Conservation (phyloP, 2,888 invertebrate genomes). For the Zele albiditarsus region DNA sequence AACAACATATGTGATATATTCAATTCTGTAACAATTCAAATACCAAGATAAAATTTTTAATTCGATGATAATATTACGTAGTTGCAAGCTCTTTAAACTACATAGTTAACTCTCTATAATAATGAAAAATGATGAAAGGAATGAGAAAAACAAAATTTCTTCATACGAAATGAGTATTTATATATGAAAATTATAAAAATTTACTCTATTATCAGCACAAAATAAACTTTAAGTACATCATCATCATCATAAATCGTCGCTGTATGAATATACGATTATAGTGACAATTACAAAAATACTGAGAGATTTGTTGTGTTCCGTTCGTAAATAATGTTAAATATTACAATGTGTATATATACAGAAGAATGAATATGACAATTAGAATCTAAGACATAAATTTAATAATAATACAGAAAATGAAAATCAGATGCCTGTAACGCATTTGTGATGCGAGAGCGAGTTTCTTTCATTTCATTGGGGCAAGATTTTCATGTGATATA, state of each 20-base stretch:
- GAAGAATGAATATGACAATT: neutral
- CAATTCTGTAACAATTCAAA: conserved; percentile 29
- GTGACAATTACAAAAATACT: neutral
- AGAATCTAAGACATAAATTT: conserved; percentile 3
- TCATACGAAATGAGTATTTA: neutral
- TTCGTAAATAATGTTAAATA: neutral
- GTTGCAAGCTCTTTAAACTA: neutral
- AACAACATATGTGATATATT: conserved; percentile 33
- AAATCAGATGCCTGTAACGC: neutral
- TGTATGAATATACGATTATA: neutral
- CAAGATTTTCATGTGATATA: neutral
- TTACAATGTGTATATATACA: neutral
- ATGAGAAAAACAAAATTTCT: neutral
- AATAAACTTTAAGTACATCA: neutral
- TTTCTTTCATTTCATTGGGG: neutral
- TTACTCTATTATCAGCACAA: conserved; percentile 16
- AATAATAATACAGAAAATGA: neutral
- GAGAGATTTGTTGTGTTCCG: conserved; percentile 16
- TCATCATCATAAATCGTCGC: neutral
- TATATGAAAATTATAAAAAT: conserved; percentile 2
- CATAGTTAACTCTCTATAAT: neutral
- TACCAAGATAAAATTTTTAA: conserved; percentile 1
- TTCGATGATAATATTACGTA: conserved; percentile 10
- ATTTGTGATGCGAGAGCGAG: neutral
- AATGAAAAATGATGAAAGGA: neutral